Conservation (phyloP, 2,113 vertebrate species). For the Zonotrichia leucophrys region DNA sequence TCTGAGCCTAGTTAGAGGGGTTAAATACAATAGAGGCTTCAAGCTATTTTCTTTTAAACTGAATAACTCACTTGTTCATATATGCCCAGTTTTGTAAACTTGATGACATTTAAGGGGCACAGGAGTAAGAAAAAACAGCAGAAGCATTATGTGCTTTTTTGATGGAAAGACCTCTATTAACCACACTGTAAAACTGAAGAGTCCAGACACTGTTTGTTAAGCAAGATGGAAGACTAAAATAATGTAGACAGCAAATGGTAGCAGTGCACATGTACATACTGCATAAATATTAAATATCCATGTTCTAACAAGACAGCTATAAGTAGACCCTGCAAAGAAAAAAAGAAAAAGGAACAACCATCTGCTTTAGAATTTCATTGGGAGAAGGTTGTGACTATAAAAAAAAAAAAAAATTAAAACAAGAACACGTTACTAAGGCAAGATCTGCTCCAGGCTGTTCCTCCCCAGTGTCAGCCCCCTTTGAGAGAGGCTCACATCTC, state of each 20-base stretch:
- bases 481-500: not conserved
- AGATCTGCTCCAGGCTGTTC: conserved; percentile 11
- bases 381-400: not conserved
- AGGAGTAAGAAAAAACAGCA: conserved; percentile 19
- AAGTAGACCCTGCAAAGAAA: conserved; percentile 20
- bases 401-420: not conserved
- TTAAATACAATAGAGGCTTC: not conserved
- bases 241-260: conserved; percentile 16
- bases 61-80: conserved; percentile 1
- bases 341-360: conserved; percentile 6
- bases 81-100: not conserved
- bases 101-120: conserved; percentile 35
- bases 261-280: not conserved
- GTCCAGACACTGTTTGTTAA: conserved; percentile 27
- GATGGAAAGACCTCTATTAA: conserved; percentile 50
- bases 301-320: conserved; percentile 23
- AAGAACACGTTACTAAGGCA: not conserved
- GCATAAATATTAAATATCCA: conserved; percentile 42
- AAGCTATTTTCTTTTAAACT: conserved; percentile 25
- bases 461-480: not conserved
- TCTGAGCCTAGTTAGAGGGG: not conserved
- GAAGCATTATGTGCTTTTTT: conserved; percentile 39
- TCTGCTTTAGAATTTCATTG: conserved; percentile 14
- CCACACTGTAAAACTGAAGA: conserved; percentile 44
- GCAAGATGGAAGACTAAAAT: conserved; percentile 41